Base-by-base conservation (phyloP, 2,888 invertebrate species). In the Trissonchulus sp. region DNA sequence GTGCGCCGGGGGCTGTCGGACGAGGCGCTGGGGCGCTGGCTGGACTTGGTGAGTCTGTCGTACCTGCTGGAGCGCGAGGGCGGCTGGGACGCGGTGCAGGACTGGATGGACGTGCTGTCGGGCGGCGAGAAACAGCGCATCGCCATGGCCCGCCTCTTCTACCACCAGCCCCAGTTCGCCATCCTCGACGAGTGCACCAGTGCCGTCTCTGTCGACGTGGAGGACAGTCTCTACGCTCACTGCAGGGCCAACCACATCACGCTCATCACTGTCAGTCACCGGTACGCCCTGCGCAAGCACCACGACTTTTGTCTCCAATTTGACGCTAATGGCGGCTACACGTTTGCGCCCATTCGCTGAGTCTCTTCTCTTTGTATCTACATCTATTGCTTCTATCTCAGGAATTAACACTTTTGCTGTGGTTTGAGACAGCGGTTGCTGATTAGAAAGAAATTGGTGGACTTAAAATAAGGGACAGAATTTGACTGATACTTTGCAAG, bases 151-250 rank as follows among this genome's bases (percentile, higher is more conserved):
- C 71, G 82, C 31, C 79, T 83, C 1, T 81, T 82, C 76, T 82
- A 82, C 76, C 82, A 82, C 74, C n/a, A n/a, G 84, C 99, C 98
- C 0, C 96, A 97, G 87, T 99, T 98, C 87, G 99, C 98, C 18
- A 98, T 99, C 82, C 87, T 99, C 80, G 99, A 99, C 84, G 98
- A 99, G 86, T 99, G 99, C 84, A 99, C 99, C 0, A 95, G 94
- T 84, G 98, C 98, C 0, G 97, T 99, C 0, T 96, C 95, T 72
- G 94, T 98, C 0, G 99, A 99, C 85, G 97, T 99, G 0, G 99
- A 99, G 85, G 96, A 95, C 36, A 91, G 90, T 79, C 97, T 99
- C 93, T 99, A 99, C 84, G 91, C 91, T 80, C 94, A 96, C 86
- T 95, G 96, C 83, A 81, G 83, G 18, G 81, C 85, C 82, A 90